Conservation (phyloP, 2,797 vertebrate species). For the Pygocentrus nattereri region DNA sequence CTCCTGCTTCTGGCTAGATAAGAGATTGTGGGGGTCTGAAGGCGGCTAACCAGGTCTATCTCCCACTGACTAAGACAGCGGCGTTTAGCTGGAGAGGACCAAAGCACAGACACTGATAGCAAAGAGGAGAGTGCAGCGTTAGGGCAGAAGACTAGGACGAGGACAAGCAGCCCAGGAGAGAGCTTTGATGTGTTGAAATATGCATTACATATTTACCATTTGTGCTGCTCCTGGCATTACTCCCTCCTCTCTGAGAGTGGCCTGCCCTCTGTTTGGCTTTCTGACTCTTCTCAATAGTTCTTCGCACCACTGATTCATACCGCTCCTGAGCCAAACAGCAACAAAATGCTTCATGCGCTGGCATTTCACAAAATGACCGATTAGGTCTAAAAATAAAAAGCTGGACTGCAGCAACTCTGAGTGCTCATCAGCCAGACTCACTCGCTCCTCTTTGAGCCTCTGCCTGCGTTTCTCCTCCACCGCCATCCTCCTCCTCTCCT, state of each 20-base stretch:
- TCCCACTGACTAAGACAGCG: slow-evolving; percentile 88
- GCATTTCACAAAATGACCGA: slow-evolving; percentile 8
- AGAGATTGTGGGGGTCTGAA: slow-evolving; percentile 92
- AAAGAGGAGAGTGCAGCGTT: background rate
- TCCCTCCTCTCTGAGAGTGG: slow-evolving; percentile 84
- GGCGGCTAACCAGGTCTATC: slow-evolving; percentile 92
- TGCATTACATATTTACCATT: slow-evolving; percentile 76
- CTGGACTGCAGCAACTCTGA: background rate
- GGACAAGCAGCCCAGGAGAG: slow-evolving; percentile 2
- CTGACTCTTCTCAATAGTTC: slow-evolving; percentile 91
- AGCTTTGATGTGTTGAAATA: background rate
- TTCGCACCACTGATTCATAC: slow-evolving; percentile 88
- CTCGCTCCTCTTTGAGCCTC: slow-evolving; percentile 89
- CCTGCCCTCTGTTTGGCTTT: slow-evolving; percentile 82
- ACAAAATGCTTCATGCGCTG: slow-evolving; percentile 14
- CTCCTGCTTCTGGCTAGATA: slow-evolving; percentile 97
- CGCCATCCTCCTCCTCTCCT: slow-evolving; percentile 87
- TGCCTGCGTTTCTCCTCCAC: slow-evolving; percentile 93
- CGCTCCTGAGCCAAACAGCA: slow-evolving; percentile 81
- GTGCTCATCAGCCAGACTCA: slow-evolving; percentile 61
- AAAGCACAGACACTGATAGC: slow-evolving; percentile 30
- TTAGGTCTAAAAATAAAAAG: background rate
- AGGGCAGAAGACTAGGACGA: slow-evolving; percentile 18
- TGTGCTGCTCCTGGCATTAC: slow-evolving; percentile 65
- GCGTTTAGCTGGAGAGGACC: slow-evolving; percentile 68